phyloP scores from a whole-genome alignment of 2,888 invertebrate genomes.

The Branchellion lobata region DNA sequence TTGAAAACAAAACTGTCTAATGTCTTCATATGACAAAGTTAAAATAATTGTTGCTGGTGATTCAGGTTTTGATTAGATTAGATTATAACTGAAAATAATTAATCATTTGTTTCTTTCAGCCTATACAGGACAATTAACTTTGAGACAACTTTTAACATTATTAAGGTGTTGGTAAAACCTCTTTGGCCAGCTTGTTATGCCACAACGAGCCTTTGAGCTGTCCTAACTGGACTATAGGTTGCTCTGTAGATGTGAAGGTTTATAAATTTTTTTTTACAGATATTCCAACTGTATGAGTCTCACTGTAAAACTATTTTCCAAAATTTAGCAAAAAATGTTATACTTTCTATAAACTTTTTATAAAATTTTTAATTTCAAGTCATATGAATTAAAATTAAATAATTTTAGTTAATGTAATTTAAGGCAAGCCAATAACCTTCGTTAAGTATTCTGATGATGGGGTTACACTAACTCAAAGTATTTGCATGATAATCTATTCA shows the following conservation, averaged over 20 bases:
- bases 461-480: neutral
- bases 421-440: neutral
- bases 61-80: conserved; percentile 54
- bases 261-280: too few relatives aligned
- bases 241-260: conserved; percentile 85
- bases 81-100: neutral
- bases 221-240: conserved; percentile 93
- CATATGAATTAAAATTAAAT: conserved; percentile 11
- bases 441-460: too few relatives aligned
- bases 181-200: conserved; percentile 85
- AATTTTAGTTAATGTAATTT: neutral
- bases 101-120: too few relatives aligned
- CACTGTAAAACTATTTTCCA: too few relatives aligned
- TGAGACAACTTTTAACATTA: too few relatives aligned
- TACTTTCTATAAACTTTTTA: too few relatives aligned
- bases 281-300: neutral
- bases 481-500: neutral
- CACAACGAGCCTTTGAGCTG: conserved; percentile 80
- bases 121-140: too few relatives aligned
- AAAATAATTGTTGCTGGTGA: conserved; percentile 60
- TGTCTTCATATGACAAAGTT: conserved; percentile 57
- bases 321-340: too few relatives aligned
- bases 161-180: conserved; percentile 91
- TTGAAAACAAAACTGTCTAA: too few relatives aligned
- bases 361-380: too few relatives aligned